phyloP scores from a whole-genome alignment of 1,140 invertebrate genomes.

The Drosophila sturtevanti region DNA sequence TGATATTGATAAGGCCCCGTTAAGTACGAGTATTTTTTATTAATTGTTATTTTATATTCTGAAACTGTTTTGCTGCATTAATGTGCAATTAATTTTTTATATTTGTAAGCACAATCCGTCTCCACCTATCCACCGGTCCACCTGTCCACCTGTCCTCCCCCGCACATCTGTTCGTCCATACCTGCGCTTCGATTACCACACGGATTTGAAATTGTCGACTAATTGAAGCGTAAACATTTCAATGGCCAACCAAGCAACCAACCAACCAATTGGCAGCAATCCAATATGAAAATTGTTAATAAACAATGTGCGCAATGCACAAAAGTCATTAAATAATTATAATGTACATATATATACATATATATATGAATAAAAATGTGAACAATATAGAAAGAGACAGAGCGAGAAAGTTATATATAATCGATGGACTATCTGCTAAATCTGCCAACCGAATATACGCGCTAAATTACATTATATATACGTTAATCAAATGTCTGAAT shows the following conservation, averaged over 20 bases:
- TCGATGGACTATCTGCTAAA: not conserved
- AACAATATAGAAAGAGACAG: not conserved
- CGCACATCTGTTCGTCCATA: too few relatives aligned
- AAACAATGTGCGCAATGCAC: conserved; percentile 51
- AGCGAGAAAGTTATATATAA: not conserved
- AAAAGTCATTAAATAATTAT: conserved; percentile 69
- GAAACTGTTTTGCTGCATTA: conserved; percentile 54
- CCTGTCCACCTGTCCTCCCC: not conserved
- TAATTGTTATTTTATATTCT: conserved; percentile 48
- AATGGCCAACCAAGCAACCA: conserved; percentile 49
- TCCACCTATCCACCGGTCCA: not conserved
- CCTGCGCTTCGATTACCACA: conserved; percentile 15
- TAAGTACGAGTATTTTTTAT: conserved; percentile 49
- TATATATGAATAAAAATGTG: conserved; percentile 20
- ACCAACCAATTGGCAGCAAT: conserved; percentile 12
- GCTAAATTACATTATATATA: conserved; percentile 69
- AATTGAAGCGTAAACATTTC: conserved; percentile 76
- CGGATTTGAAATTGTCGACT: conserved; percentile 33
- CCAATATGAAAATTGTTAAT: conserved; percentile 43
- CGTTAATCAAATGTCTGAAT: conserved; percentile 69
- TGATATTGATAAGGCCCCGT: conserved; percentile 30
- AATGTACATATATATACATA: conserved; percentile 12
- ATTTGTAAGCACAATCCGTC: conserved; percentile 20
- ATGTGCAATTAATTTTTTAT: conserved; percentile 75
- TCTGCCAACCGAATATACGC: not conserved